phyloP scores from a whole-genome alignment of 2,113 vertebrate genomes.

The Chiloscyllium plagiosum region DNA sequence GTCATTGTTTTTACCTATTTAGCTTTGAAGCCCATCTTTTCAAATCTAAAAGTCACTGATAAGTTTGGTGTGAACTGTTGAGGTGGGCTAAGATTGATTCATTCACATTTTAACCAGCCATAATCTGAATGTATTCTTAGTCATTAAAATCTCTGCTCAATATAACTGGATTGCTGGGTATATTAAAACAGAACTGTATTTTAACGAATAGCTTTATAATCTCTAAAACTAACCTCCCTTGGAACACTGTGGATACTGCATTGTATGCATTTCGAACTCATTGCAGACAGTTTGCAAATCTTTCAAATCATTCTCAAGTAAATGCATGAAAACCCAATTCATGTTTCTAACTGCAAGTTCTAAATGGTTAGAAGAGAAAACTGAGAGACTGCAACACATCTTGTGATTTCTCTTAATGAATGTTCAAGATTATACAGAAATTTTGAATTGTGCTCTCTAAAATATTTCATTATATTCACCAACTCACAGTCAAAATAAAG shows the following conservation, averaged over 20 bases:
- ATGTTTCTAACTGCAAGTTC: neutral
- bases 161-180: neutral
- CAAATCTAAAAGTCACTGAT: neutral
- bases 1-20: neutral
- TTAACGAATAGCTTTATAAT: neutral
- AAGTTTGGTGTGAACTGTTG: neutral
- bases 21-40: neutral
- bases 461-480: neutral
- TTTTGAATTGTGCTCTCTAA: neutral
- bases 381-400: neutral
- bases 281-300: neutral
- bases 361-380: neutral
- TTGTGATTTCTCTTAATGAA: neutral
- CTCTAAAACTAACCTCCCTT: neutral
- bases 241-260: neutral
- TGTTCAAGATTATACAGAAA: neutral
- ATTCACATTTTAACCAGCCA: neutral
- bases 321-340: constrained; percentile 2
- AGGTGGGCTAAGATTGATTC: neutral
- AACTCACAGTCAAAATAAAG: neutral
- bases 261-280: neutral
- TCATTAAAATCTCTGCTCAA: neutral
- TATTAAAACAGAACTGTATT: neutral
- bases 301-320: neutral
- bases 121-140: neutral